Conservation (phyloP, 1,140 invertebrate genomes). For the Monomorium pharaonis region DNA sequence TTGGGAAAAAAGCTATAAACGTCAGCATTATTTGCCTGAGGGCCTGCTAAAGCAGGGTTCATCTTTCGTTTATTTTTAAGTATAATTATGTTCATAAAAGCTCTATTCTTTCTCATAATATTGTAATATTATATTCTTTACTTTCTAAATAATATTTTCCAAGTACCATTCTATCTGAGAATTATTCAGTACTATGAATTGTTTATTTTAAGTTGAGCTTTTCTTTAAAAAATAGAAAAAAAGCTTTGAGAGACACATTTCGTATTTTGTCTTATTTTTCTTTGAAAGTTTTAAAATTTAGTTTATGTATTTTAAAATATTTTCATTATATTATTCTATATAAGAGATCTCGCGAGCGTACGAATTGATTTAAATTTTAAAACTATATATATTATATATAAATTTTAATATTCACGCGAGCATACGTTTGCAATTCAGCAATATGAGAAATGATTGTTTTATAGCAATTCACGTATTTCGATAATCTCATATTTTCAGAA, state of each 20-base stretch:
- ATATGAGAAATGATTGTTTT: background rate
- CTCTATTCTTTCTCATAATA: background rate
- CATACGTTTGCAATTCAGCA: background rate
- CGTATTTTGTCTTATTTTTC: background rate
- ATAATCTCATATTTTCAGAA: constrained; percentile 11
- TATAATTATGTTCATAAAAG: background rate
- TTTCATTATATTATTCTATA: background rate
- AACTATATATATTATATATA: background rate
- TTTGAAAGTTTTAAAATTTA: background rate
- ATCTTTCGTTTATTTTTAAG: constrained; percentile 1
- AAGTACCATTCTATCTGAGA: background rate
- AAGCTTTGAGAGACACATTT: background rate
- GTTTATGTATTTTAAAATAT: background rate
- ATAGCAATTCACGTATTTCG: background rate
- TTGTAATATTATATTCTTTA: background rate
- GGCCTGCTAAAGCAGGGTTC: background rate
- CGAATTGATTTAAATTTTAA: background rate
- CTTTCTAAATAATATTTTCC: constrained; percentile 4
- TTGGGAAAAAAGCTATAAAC: background rate
- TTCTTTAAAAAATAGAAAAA: background rate
- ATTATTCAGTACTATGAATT: background rate
- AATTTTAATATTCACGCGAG: background rate
- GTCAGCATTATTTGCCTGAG: background rate
- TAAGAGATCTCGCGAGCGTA: background rate
- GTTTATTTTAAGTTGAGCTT: background rate